Evolutionary conservation across 2,797 vertebrate species (phyloP).

Genomic region (Coregonus sp.): DNA sequence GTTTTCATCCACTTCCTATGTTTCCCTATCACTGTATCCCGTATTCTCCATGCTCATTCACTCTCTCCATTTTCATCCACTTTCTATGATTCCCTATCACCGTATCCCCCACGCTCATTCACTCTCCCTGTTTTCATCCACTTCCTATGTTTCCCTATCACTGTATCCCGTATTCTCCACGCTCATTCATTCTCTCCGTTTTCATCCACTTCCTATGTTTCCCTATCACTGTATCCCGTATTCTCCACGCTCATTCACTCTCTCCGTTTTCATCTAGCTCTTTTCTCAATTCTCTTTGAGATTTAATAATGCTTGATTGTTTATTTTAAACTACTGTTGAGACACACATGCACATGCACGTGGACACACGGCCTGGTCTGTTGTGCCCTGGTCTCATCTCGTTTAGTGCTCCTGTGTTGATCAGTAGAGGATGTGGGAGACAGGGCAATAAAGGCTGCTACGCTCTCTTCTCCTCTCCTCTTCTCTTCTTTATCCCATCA

Average conservation of each 20-base stretch:
- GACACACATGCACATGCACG: slow-evolving; percentile 53
- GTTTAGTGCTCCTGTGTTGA: slow-evolving; percentile 79
- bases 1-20: no score
- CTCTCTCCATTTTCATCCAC: not conserved
- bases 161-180: no score
- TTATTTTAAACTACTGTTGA: not conserved
- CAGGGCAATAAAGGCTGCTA: slow-evolving; percentile 71
- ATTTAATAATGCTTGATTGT: not conserved
- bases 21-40: no score
- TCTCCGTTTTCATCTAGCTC: not conserved
- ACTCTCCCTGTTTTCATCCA: not conserved
- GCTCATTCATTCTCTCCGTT: not conserved
- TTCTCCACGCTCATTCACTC: not conserved
- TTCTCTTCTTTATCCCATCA: slow-evolving; percentile 46
- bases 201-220: not conserved
- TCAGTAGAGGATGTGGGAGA: slow-evolving; percentile 76
- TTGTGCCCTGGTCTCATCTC: slow-evolving; percentile 67
- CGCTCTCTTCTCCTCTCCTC: slow-evolving; percentile 50
- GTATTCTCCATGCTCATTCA: no score
- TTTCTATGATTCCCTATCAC: no score
- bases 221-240: not conserved
- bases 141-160: no score
- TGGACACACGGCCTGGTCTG: slow-evolving; percentile 26
- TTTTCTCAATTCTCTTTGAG: not conserved
- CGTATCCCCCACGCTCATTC: no score